Evolutionary conservation across 2,113 vertebrate genomes (phyloP).

Genomic region (Xenopus laevis): DNA sequence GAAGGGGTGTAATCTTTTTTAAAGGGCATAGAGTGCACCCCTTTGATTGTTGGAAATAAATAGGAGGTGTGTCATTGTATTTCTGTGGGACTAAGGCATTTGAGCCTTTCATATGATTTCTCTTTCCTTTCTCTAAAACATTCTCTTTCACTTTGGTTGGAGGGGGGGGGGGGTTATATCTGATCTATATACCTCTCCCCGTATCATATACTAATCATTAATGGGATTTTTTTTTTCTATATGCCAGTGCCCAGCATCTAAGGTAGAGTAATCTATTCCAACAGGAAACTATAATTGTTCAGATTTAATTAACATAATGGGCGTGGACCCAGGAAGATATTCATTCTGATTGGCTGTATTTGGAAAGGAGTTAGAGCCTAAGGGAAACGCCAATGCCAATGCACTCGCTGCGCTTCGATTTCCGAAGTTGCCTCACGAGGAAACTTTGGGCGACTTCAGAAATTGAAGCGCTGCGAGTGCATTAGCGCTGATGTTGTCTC

Average conservation of each 20-base stretch:
- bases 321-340: no score
- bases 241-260: not conserved
- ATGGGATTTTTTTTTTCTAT: not conserved
- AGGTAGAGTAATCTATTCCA: not conserved
- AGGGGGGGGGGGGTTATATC: not conserved
- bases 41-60: not conserved
- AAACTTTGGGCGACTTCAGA: no score
- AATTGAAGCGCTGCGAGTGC: no score
- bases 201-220: slow-evolving; percentile 20
- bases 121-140: no score
- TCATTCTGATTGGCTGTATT: no score
- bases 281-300: not conserved
- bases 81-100: not conserved
- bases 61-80: not conserved
- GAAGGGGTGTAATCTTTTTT: not conserved
- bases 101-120: no score
- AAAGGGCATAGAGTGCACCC: not conserved
- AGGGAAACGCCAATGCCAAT: no score
- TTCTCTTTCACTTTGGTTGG: not conserved
- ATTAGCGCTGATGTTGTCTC: no score
- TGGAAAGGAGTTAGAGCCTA: no score
- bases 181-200: not conserved
- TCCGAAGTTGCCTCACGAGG: no score
- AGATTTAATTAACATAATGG: no score
- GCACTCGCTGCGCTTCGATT: no score